Base-by-base conservation (phyloP, 92 coral and sea anemone genomes). In the Plumapathes pennacea region DNA sequence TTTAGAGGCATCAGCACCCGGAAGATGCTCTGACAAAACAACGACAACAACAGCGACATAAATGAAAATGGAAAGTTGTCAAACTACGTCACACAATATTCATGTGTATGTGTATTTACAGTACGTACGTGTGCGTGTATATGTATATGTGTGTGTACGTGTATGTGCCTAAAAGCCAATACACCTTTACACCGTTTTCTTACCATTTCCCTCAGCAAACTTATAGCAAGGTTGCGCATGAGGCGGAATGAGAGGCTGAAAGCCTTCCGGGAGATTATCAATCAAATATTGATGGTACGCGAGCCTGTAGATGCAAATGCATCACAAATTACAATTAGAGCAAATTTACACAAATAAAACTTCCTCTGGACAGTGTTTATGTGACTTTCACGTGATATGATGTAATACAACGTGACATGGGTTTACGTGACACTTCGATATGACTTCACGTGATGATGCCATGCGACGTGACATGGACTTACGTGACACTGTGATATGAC, bases 1-100 rank as follows among this genome's bases (percentile, higher is more conserved):
- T 60, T 88, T 88, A 52, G 98, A 96, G 25, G 73, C 72, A 38
- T 84, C 96, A 10, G 83, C 87, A 10, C 98, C 98, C 14, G 96
- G 84, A 2, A 74, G 64, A 19, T 78, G 81, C 26, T 74, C 98
- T 92, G 67, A 3, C 27, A 66, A 5, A 4, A 62, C 22, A 39
- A 49, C 4, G 4, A 9, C 41, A 19, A 28, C 2, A 14, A 48
- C 28, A n/a, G n/a, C 17, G 22, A 64, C 21, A 29, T 4, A 4
- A 10, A 11, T 5, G 51, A 4, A 46, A 13, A 4, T 29, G 26
- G 33, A 4, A 20, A 28, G 21, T 3, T 14, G 25, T 4, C 1
- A n/a, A n/a, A n/a, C n/a, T n/a, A n/a, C n/a, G n/a, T n/a, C n/a
- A n/a, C n/a, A n/a, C n/a, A n/a, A n/a, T n/a, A n/a, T n/a, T n/a